Conservation (phyloP, 2,113 vertebrate species). For the Excalfactoria chinensis region DNA sequence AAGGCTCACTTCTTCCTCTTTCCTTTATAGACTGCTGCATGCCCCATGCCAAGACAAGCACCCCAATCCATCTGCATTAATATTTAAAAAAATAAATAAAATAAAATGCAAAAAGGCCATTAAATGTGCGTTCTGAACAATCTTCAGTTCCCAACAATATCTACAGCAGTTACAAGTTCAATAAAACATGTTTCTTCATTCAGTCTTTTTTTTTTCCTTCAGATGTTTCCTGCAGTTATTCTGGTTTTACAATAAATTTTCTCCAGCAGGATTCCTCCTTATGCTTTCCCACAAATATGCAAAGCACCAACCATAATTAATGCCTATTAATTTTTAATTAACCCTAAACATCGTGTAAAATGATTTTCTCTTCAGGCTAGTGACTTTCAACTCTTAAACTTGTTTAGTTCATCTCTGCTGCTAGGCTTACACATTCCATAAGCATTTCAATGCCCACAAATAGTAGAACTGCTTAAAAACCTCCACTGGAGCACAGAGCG, state of each 20-base stretch:
- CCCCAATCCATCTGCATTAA: background rate
- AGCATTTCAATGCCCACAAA: background rate
- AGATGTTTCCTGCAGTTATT: background rate
- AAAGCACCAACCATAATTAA: constrained; percentile 52
- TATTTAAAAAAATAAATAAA: background rate
- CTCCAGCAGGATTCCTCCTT: background rate
- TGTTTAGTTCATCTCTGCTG: background rate
- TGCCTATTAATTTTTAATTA: constrained; percentile 63
- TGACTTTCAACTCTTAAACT: constrained; percentile 4
- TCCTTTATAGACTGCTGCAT: background rate
- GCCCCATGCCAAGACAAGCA: background rate
- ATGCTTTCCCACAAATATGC: constrained; percentile 38
- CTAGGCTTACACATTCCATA: background rate
- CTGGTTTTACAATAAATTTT: background rate
- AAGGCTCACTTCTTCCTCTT: background rate
- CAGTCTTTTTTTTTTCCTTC: background rate
- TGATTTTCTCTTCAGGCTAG: constrained; percentile 49
- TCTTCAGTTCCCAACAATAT: background rate
- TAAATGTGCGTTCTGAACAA: background rate
- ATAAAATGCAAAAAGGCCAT: background rate
- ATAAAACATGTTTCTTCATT: background rate
- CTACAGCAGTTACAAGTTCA: background rate
- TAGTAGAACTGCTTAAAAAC: background rate
- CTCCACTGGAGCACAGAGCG: background rate
- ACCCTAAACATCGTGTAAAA: constrained; percentile 18